phyloP scores from a whole-genome alignment of 2,888 invertebrate species.

The Pimpla rufipes region DNA sequence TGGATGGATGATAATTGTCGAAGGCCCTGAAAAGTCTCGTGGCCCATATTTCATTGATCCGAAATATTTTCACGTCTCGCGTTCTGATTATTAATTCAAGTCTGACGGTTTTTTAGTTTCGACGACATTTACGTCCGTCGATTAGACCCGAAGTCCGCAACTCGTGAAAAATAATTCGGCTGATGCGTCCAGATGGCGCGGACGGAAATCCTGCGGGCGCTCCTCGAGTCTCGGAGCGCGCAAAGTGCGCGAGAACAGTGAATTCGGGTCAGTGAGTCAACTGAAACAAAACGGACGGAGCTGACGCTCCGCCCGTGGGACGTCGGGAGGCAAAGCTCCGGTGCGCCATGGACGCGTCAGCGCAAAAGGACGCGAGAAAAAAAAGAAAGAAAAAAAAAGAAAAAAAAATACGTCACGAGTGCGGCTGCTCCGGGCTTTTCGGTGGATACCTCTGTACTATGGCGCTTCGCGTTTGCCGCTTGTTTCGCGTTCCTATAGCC shows the following conservation, averaged over 20 bases:
- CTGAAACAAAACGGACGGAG: constrained; percentile 22
- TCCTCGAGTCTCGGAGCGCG: not conserved
- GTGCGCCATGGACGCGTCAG: constrained; percentile 25
- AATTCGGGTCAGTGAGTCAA: constrained; percentile 44
- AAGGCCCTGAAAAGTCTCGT: no score
- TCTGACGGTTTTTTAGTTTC: not conserved
- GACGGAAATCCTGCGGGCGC: not conserved
- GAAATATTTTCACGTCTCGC: no score
- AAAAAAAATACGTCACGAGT: constrained; percentile 11
- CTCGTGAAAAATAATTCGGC: not conserved
- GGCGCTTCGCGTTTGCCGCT: not conserved
- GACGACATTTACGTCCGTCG: not conserved
- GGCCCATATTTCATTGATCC: no score
- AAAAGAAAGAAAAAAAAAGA: not conserved
- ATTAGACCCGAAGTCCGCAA: not conserved
- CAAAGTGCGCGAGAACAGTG: constrained; percentile 16
- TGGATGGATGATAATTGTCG: no score
- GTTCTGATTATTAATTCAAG: no score
- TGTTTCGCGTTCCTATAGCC: constrained; percentile 18
- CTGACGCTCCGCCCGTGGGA: constrained; percentile 3
- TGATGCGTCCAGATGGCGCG: not conserved
- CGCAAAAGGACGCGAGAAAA: constrained; percentile 21
- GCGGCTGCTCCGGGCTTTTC: constrained; percentile 21
- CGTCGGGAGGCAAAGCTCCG: constrained; percentile 6
- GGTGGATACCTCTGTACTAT: constrained; percentile 17